phyloP scores from a whole-genome alignment of 2,888 invertebrate species.

The Drosophila nigritarsus region DNA sequence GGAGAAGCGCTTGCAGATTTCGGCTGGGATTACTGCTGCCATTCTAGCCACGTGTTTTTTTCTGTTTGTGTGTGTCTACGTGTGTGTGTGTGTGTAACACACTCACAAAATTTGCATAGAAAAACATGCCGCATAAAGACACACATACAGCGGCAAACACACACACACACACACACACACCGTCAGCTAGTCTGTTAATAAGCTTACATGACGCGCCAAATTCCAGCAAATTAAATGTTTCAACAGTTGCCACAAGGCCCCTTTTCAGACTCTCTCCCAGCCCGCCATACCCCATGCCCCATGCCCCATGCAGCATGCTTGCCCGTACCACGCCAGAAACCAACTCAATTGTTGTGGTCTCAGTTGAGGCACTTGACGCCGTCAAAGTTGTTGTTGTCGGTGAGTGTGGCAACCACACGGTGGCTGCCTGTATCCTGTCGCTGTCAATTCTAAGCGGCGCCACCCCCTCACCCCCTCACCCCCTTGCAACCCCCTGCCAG shows the following conservation, averaged over 20 bases:
- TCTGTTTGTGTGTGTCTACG: no score
- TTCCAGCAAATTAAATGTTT: slow-evolving; percentile 79
- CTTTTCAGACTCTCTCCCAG: not conserved
- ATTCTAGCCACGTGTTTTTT: slow-evolving; percentile 20
- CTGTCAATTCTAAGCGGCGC: slow-evolving; percentile 71
- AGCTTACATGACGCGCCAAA: slow-evolving; percentile 73
- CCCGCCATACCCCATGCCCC: not conserved
- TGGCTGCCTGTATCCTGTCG: slow-evolving; percentile 65
- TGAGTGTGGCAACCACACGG: slow-evolving; percentile 43
- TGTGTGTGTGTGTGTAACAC: slow-evolving; percentile 13
- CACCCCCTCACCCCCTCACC: not conserved
- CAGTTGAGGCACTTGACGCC: slow-evolving; percentile 73
- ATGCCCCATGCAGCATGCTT: not conserved
- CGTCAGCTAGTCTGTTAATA: slow-evolving; percentile 66
- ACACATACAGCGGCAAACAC: slow-evolving; percentile 15
- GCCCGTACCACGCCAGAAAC: slow-evolving; percentile 13
- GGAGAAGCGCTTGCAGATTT: not conserved
- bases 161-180: slow-evolving; percentile 16
- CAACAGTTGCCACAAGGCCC: slow-evolving; percentile 43
- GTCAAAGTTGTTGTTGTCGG: slow-evolving; percentile 10
- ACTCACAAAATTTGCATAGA: slow-evolving; percentile 68
- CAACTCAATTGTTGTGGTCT: slow-evolving; percentile 77
- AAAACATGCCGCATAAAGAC: slow-evolving; percentile 62
- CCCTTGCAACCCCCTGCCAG: not conserved
- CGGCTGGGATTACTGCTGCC: slow-evolving; percentile 6